Percentiles rank a stretch among this genome's conserved stretches.
Evolutionary conservation across 2,888 invertebrate genomes (phyloP).

Genomic region (Gnatocerus cornutus): DNA sequence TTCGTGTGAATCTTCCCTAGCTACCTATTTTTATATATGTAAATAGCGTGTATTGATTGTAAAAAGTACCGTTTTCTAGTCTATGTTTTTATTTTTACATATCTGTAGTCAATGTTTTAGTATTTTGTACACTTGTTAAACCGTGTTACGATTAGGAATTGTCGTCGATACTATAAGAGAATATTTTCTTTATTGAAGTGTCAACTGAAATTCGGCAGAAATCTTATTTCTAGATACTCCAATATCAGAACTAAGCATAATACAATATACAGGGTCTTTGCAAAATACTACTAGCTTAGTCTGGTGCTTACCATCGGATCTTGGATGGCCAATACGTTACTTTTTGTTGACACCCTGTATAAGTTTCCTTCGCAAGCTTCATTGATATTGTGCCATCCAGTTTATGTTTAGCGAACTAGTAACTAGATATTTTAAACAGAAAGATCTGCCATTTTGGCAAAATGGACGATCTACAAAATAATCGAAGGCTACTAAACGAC

Average conservation of each 20-base stretch:
- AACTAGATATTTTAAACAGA: constrained; percentile 7
- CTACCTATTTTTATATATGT: constrained; percentile 57
- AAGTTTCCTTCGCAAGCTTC: constrained; percentile 28
- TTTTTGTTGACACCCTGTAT: constrained; percentile 40
- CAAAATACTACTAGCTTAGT: constrained; percentile 28
- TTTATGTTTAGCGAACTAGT: constrained; percentile 33
- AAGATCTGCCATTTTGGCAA: constrained; percentile 23
- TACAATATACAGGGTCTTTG: constrained; percentile 46
- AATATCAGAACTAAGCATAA: constrained; percentile 36
- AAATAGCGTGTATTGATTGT: constrained; percentile 52
- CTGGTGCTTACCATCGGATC: too few relatives aligned
- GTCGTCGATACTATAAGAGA: constrained; percentile 40
- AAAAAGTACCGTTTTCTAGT: constrained; percentile 51
- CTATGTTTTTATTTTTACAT: constrained; percentile 58
- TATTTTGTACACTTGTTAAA: constrained; percentile 55
- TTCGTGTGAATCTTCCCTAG: constrained; percentile 46
- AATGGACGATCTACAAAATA: constrained; percentile 25
- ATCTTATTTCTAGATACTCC: constrained; percentile 27
- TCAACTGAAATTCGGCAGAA: constrained; percentile 39
- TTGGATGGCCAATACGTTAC: constrained; percentile 32
- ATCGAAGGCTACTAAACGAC: constrained; percentile 38
- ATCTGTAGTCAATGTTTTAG: constrained; percentile 55
- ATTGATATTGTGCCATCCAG: constrained; percentile 36
- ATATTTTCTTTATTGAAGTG: constrained; percentile 30
- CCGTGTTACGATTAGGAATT: constrained; percentile 53